Conservation (phyloP, 2,888 invertebrate species). For the Tenthredo notha region DNA sequence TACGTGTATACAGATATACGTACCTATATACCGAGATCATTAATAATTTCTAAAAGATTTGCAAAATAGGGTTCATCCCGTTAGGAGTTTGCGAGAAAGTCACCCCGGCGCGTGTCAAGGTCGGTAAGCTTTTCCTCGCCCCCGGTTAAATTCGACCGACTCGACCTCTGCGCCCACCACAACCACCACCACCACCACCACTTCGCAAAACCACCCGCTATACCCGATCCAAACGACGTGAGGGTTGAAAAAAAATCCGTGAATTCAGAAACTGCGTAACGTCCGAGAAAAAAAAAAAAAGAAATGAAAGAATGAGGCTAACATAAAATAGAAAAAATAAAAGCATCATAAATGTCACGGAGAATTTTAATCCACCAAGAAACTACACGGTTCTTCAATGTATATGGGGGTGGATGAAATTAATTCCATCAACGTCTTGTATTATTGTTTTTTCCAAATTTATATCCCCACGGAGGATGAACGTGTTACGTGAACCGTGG, state of each 20-base stretch:
- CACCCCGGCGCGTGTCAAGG: constrained; percentile 54
- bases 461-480: neutral
- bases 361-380: neutral
- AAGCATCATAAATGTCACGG: neutral
- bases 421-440: neutral
- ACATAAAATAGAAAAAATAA: neutral
- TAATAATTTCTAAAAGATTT: constrained; percentile 48
- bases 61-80: neutral
- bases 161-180: constrained; percentile 47
- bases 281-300: neutral
- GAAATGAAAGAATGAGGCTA: neutral
- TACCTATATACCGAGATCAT: neutral
- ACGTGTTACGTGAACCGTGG: neutral
- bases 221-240: neutral
- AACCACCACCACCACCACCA: neutral
- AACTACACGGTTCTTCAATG: neutral
- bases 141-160: constrained; percentile 42
- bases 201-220: neutral
- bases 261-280: constrained; percentile 6
- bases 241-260: neutral
- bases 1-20: neutral
- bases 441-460: neutral
- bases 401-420: neutral
- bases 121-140: constrained; percentile 38
- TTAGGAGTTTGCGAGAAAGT: neutral